Evolutionary conservation across 2,888 invertebrate genomes (phyloP), one percentile per base, ranked within the genome.

Genomic region (Alloscopus bannaensis): DNA sequence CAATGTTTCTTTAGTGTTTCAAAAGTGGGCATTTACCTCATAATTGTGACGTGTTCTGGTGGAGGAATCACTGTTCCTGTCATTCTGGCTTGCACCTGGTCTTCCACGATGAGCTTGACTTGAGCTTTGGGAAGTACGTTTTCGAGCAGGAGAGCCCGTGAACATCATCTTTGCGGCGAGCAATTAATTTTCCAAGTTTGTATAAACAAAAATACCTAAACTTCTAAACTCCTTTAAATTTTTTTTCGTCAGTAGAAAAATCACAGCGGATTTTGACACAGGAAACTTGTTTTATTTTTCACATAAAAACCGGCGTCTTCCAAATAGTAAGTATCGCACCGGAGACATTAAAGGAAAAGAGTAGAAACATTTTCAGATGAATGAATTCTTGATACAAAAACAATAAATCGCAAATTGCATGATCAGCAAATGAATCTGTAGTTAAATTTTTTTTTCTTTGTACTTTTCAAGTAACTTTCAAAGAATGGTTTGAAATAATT

Each of bases 91-190:
- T 59, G 76, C 40, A 59, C 75, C 75, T 29, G 31, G 47, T 40
- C 81, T 65, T 1, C 79, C 71, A 45, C 76, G 76, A 31, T 57
- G 57, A 31, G 76, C 59, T 24, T 71, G 70, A 20, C 81, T 72
- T 40, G 71, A 62, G 57, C 72, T 75, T n/a, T 80, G 77, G 28
- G 84, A 73, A 22, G 83, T 84, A 42, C 84, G 55, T 47, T 82
- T 85, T 0, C 84, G 73, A 29, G 84, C 84, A 8, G 85, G 85
- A 50, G 84, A 83, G 11, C 85, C 85, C 24, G 85, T 85, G 77
- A 85, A 85, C 85, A 85, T 85, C 85, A 85, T 85, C n/a, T 65
- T 81, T 84, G 81, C 73, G 16, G 64, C 64, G 28, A 26, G 2
- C 6, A 55, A 3, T 8, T 55, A 11, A 55, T 57, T 57, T 28